Evolutionary conservation across 2,888 invertebrate species (phyloP).

Genomic region (Brachycybe producta): DNA sequence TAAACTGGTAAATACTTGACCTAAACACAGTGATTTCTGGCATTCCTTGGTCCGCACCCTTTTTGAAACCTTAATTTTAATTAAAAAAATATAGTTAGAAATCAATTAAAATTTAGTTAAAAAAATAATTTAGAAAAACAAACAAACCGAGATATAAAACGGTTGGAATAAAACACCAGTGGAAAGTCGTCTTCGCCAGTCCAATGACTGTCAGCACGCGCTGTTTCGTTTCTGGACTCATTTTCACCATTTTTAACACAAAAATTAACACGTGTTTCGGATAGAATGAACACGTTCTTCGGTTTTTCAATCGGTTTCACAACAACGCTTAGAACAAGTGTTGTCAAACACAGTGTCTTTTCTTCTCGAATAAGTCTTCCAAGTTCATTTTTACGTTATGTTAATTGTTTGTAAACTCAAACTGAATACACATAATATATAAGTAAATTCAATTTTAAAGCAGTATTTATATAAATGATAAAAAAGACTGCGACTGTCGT

Average conservation of each 20-base stretch:
- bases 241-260: constrained; percentile 22
- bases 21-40: constrained; percentile 45
- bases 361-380: no score
- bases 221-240: constrained; percentile 45
- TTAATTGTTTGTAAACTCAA: no score
- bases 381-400: no score
- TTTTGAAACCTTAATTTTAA: constrained; percentile 44
- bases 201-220: constrained; percentile 47
- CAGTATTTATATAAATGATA: no score
- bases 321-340: no score
- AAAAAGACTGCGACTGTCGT: no score
- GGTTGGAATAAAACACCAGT: constrained; percentile 56
- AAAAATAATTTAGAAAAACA: neutral
- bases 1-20: constrained; percentile 28
- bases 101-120: neutral
- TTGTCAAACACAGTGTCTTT: no score
- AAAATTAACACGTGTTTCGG: no score
- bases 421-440: no score
- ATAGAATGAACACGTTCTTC: no score
- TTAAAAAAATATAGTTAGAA: neutral
- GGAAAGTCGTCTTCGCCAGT: constrained; percentile 47
- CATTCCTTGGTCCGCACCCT: constrained; percentile 55
- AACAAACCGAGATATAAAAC: constrained; percentile 50
- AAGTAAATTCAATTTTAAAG: no score
- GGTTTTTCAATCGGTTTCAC: no score